Conservation (phyloP, 2,113 vertebrate species). For the Tragelaphus scriptus region DNA sequence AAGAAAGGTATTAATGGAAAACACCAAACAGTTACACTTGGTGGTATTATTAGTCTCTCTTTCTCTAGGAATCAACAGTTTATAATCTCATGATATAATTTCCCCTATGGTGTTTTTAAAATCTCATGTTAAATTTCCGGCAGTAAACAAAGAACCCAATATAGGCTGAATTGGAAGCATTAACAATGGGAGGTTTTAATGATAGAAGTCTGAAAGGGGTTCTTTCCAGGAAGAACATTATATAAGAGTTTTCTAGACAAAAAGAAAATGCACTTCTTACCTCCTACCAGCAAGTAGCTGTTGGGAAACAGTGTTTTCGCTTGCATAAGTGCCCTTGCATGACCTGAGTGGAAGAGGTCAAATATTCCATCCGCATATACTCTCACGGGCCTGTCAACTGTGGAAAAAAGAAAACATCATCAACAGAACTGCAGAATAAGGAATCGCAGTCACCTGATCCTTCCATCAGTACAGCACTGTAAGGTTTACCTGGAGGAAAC, state of each 20-base stretch:
- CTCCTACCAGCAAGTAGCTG: conserved; percentile 98
- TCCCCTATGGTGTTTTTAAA: conserved; percentile 20
- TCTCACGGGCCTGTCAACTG: conserved; percentile 96
- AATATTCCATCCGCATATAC: conserved; percentile 99
- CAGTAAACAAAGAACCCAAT: neutral
- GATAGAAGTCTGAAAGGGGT: neutral
- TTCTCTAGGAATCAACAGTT: neutral
- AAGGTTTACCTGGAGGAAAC: neutral
- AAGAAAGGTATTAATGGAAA: conserved; percentile 35
- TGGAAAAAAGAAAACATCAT: conserved; percentile 70
- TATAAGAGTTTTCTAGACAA: conserved; percentile 35
- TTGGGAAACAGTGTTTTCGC: conserved; percentile 99
- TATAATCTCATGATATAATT: conserved; percentile 16
- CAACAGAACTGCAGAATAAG: conserved; percentile 2
- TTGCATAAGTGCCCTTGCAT: conserved; percentile 99
- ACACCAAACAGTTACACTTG: neutral
- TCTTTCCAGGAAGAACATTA: conserved; percentile 3
- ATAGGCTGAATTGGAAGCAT: neutral
- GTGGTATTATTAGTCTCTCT: neutral
- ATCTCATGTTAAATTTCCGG: conserved; percentile 10
- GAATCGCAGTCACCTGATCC: neutral
- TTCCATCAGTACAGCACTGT: neutral
- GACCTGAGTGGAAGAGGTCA: conserved; percentile 98
- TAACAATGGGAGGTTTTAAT: conserved; percentile 37
- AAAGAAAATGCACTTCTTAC: conserved; percentile 80